A percentile compares a stretch with the other conserved stretches of the same genome.
phyloP scores from a whole-genome alignment of 1,140 invertebrate genomes.

The Zaprionus vittiger region DNA sequence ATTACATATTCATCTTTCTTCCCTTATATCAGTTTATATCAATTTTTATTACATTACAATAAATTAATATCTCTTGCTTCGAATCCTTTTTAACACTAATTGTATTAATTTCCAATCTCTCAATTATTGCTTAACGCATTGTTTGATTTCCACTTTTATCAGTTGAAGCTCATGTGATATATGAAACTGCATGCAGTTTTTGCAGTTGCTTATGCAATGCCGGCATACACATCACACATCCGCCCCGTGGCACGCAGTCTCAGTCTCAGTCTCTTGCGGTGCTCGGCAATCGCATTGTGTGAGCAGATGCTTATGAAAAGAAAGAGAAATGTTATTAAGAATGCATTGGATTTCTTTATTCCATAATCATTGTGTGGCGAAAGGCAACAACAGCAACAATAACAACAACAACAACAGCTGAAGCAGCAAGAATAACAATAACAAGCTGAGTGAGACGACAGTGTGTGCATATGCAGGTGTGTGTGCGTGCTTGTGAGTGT shows the following conservation, averaged over 20 bases:
- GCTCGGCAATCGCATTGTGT: constrained; percentile 21
- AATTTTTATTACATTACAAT: too few species aligned
- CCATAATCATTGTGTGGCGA: constrained; percentile 60
- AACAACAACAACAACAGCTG: constrained; percentile 2
- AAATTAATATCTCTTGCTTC: too few species aligned
- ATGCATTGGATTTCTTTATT: constrained; percentile 62
- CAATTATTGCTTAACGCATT: background rate
- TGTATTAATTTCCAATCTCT: background rate
- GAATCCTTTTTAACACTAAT: too few species aligned
- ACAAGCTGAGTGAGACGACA: background rate
- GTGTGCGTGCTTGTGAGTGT: background rate
- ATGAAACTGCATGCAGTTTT: background rate
- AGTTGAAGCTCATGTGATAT: background rate
- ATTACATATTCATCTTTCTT: too few species aligned
- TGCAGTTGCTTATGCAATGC: background rate
- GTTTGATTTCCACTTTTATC: background rate
- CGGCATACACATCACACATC: background rate
- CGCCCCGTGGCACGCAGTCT: background rate
- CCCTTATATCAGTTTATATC: too few species aligned
- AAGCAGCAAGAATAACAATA: constrained; percentile 20
- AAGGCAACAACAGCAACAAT: constrained; percentile 21
- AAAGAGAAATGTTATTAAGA: constrained; percentile 46
- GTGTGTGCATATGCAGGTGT: background rate
- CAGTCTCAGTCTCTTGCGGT: background rate
- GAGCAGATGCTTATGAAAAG: constrained; percentile 19